A percentile compares a stretch with the other conserved stretches of the same genome.
These are phyloP conservation scores for Sorex maritimensis DNA, from an alignment of 2,797 vertebrate genomes.

Conservation along the genomic window DNA sequence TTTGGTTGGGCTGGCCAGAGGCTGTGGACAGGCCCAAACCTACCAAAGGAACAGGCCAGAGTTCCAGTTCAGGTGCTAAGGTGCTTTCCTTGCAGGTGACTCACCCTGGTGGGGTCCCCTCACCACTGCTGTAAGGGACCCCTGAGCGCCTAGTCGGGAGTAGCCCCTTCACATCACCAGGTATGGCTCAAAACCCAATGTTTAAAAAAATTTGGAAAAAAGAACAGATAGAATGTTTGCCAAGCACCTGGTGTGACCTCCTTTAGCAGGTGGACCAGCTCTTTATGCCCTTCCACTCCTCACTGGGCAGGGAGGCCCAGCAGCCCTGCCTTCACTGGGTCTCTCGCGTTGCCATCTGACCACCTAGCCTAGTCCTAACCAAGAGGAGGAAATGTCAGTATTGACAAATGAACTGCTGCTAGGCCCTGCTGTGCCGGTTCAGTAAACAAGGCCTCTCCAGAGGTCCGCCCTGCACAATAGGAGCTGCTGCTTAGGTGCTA, in stretches of 20 bases:
- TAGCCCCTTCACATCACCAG: not conserved
- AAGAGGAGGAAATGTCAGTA: conserved; percentile 27
- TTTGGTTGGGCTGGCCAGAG: not conserved
- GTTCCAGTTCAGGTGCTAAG: not conserved
- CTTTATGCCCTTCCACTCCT: not conserved
- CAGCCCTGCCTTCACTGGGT: not conserved
- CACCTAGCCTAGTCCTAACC: not conserved
- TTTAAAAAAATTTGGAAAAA: too few species aligned
- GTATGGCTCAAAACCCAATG: too few species aligned
- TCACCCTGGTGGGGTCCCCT: too few species aligned
- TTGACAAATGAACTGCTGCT: conserved; percentile 37
- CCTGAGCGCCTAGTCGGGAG: not conserved
- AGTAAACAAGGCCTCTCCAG: conserved; percentile 62
- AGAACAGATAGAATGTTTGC: too few species aligned
- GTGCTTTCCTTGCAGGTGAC: too few species aligned
- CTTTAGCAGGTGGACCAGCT: not conserved
- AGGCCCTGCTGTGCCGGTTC: not conserved
- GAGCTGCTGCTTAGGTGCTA: conserved; percentile 9
- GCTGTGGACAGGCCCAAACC: not conserved
- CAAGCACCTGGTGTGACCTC: not conserved
- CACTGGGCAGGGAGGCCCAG: not conserved
- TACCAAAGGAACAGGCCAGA: not conserved
- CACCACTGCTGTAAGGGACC: not conserved
- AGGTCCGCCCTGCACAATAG: not conserved
- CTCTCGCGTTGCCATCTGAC: conserved; percentile 48